Base-by-base conservation (phyloP, 2,113 vertebrate species). In the Pampusana beccarii region DNA sequence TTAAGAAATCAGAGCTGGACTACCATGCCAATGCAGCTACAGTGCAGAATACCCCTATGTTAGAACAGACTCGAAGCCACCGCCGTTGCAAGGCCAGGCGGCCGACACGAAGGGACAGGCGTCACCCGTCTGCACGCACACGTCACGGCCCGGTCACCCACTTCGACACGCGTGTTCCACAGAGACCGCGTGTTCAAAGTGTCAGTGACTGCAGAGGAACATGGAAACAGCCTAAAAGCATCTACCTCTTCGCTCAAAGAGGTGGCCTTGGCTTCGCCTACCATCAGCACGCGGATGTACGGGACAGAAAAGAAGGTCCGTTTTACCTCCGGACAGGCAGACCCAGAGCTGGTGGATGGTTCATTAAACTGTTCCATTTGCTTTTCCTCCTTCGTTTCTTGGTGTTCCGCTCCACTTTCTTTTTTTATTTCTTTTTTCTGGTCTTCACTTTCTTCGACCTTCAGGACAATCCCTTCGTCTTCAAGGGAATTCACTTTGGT, bases 331-430 rank as follows among this genome's bases (percentile, higher is more conserved):
- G 84, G 73, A 91, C 95, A 91, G 56, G 98, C 96, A 80, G 93
- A 93, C 7, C 96, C 96, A 62, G 96, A 97, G 91, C 98, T 98
- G 77, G 98, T 97, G 65, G 98, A 98, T 1, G 98, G 98, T 17
- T 98, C 97, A 6, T 74, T 97, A 11, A 61, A 85, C 70, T 95
- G 97, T 26, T 98, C 98, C 2, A 16, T 38, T 20, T 93, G 97
- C 46, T 92, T 94, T 61, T 97, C 97, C 62, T 96, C 92, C 62
- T 95, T 92, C 2, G 9, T 50, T 69, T 95, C 87, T 26, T 89
- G 91, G 42, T 84, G 85, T 53, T 89, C 93, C 50, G 11, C 54
- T 92, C 92, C 97, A 88, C 96, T 95, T 96, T 98, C 98, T 62
- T 88, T 60, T 84, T 96, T 97, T 21, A 88, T 77, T 86, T 96